A percentile compares a stretch with the other conserved stretches of the same genome.
Conservation (phyloP, 2,797 vertebrate genomes). For the Falco columbarius region DNA sequence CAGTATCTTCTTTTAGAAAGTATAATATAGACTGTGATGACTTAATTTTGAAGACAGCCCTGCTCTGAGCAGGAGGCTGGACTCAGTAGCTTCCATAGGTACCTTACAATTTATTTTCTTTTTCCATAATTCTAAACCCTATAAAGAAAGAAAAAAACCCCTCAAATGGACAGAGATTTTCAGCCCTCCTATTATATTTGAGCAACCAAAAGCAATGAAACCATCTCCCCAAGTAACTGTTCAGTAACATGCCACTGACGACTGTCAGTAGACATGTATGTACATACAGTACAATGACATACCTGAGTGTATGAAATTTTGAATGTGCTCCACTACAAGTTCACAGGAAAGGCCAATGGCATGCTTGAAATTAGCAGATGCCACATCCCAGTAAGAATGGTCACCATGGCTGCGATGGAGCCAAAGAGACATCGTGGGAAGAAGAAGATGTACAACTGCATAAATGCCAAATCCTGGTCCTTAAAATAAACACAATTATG, state of each 20-base stretch:
- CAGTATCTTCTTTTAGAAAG: background rate
- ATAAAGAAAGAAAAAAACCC: background rate
- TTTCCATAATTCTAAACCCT: background rate
- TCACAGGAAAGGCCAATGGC: slow-evolving; percentile 97
- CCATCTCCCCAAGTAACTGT: background rate
- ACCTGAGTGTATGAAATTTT: slow-evolving; percentile 96
- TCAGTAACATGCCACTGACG: background rate
- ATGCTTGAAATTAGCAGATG: slow-evolving; percentile 96
- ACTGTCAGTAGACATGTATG: background rate
- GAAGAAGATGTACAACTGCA: slow-evolving; percentile 93
- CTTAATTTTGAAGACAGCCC: background rate
- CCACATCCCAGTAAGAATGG: slow-evolving; percentile 94
- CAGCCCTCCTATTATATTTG: background rate
- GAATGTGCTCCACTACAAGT: slow-evolving; percentile 95
- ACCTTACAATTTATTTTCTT: background rate
- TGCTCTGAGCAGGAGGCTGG: background rate
- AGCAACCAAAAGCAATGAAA: background rate
- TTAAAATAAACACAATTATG: slow-evolving; percentile 67
- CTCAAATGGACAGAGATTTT: background rate
- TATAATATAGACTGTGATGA: background rate
- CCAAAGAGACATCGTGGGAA: slow-evolving; percentile 96
- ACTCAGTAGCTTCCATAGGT: background rate
- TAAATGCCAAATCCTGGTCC: slow-evolving; percentile 96
- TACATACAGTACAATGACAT: background rate
- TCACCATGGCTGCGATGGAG: slow-evolving; percentile 93